phyloP scores from a whole-genome alignment of 2,113 vertebrate species.

The Climacteris rufus region DNA sequence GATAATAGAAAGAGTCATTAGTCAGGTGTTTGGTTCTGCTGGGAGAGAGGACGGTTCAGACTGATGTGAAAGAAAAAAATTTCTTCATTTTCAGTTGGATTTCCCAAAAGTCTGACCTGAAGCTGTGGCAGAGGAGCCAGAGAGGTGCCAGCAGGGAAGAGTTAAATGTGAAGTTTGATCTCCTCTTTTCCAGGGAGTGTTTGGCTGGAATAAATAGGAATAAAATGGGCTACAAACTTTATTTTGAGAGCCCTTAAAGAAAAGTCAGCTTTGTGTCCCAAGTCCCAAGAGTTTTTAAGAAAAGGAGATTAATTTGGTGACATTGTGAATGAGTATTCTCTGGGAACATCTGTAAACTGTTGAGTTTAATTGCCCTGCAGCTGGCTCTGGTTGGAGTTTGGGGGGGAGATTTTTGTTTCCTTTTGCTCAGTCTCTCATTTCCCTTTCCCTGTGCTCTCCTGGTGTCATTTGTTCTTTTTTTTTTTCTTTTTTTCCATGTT shows the following conservation, averaged over 20 bases:
- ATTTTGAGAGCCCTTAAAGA: neutral
- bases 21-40: neutral
- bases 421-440: slow-evolving; percentile 4
- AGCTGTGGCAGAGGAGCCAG: neutral
- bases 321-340: slow-evolving; percentile 23
- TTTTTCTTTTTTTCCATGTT: neutral
- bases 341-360: slow-evolving; percentile 49
- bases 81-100: neutral
- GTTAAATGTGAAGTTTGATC: neutral
- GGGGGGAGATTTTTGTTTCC: neutral
- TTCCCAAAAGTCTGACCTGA: neutral
- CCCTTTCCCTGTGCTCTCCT: neutral
- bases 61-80: neutral
- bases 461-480: neutral
- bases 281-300: slow-evolving; percentile 17
- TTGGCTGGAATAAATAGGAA: neutral
- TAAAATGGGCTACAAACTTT: neutral
- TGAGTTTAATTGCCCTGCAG: slow-evolving; percentile 43
- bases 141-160: neutral
- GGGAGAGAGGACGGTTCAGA: neutral
- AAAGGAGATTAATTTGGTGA: slow-evolving; percentile 10
- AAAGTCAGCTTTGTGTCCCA: neutral
- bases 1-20: slow-evolving; percentile 33
- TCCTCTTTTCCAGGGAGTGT: neutral
- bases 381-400: slow-evolving; percentile 8